Base-by-base conservation (phyloP, 2,888 invertebrate genomes). In the Phyllotreta cruciferae region DNA sequence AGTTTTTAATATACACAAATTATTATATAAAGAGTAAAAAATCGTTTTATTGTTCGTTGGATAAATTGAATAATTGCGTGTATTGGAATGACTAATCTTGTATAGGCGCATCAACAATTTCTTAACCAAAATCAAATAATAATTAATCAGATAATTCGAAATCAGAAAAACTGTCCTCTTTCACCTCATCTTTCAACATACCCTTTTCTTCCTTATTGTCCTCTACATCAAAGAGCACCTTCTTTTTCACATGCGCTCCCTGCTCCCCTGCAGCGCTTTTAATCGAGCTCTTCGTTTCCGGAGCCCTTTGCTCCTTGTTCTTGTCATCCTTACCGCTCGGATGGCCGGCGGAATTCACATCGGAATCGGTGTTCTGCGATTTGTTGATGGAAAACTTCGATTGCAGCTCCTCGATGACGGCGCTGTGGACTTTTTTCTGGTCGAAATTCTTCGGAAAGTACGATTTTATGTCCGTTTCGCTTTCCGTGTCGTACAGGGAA, bases 191-290 rank as follows among this genome's bases (percentile, higher is more conserved):
- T 2, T 11, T 6, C 47, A 7, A 10, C 8, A 56, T 63, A 41
- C 61, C 61, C 8, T 70, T 67, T 39, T 67, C 54, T 53, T 63
- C 57, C 6, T 57, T 60, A 45, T n/a, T 83, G 3, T 84, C 83
- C 70, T 86, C 85, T 78, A 88, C 82, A 79, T 88, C 86, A 71
- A 88, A 88, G 49, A 87, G 72, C 6, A 88, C 88, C 79, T 86
- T 87, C 76, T 88, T 88, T 71, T 88, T 88, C 24, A 84, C 82
- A 34, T 86, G 74, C 45, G 85, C 85, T 39, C 83, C 84, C 14
- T n/a, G n/a, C n/a, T 80, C 81, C 0, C 86, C 86, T 1, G 85
- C 83, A 49, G 82, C 84, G 73, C 82, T 83, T 79, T 88, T 88
- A 38, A 88, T 74, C 36, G 86, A 87, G 54, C 88, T 83, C 78